A percentile compares a stretch with the other conserved stretches of the same genome.
phyloP scores from a whole-genome alignment of 2,888 invertebrate genomes.

The Antitype chi region DNA sequence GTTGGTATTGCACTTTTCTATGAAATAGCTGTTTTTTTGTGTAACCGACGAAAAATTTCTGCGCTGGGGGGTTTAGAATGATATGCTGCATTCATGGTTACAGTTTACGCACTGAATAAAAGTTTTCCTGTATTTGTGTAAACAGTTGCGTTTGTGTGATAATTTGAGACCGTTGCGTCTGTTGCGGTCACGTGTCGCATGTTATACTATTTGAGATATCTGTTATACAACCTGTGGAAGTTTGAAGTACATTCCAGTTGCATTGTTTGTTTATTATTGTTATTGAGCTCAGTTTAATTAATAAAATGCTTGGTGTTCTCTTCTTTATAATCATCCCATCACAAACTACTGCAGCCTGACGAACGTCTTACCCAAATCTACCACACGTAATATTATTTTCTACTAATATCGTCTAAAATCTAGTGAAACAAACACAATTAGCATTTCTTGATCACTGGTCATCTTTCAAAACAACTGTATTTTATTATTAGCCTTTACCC shows the following conservation, averaged over 20 bases:
- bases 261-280: neutral
- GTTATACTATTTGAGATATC: neutral
- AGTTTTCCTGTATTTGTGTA: no score
- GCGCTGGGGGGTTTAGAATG: no score
- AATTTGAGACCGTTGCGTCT: slow-evolving; percentile 38
- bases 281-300: neutral
- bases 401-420: neutral
- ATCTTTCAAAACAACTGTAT: neutral
- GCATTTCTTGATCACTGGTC: no score
- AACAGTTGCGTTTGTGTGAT: slow-evolving; percentile 28
- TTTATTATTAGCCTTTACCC: neutral
- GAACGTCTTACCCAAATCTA: neutral
- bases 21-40: no score
- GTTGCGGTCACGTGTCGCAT: slow-evolving; percentile 19
- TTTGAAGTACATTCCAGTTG: neutral
- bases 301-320: neutral
- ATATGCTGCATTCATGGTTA: no score
- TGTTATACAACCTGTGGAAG: neutral
- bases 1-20: no score
- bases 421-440: neutral
- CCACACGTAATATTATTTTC: neutral
- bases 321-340: neutral
- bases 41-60: no score
- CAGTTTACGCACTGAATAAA: no score
- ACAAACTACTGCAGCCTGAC: neutral